Conservation (phyloP, 2,113 vertebrate species). For the Columba janthina region DNA sequence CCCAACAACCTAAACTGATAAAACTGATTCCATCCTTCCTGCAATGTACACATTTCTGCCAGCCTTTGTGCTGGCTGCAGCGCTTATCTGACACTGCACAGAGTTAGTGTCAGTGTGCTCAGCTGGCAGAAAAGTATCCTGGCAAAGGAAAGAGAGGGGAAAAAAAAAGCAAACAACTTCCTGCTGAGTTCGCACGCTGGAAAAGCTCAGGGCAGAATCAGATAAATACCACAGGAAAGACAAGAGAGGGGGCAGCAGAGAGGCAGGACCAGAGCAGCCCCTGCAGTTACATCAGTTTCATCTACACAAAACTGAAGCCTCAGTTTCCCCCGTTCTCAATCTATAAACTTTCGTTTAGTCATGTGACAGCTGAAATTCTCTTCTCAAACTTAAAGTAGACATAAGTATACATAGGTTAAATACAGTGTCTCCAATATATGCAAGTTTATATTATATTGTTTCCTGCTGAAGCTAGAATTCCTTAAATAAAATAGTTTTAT, state of each 20-base stretch:
- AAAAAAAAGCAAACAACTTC: not conserved
- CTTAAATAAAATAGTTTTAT: slow-evolving; percentile 2
- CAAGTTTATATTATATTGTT: not conserved
- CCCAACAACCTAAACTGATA: not conserved
- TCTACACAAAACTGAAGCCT: not conserved
- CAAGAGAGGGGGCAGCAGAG: not conserved
- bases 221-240: not conserved
- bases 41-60: not conserved
- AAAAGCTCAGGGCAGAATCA: not conserved
- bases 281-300: not conserved
- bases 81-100: not conserved
- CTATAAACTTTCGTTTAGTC: not conserved
- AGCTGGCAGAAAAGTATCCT: slow-evolving; percentile 15
- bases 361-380: not conserved
- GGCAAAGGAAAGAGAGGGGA: not conserved
- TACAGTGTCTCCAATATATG: not conserved
- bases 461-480: not conserved
- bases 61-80: not conserved
- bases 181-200: not conserved
- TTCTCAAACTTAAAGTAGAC: not conserved
- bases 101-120: not conserved
- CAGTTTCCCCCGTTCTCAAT: not conserved
- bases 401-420: not conserved
- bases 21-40: not conserved
- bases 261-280: not conserved